Percentiles rank a stretch among this genome's conserved stretches.
phyloP scores from a whole-genome alignment of 2,113 vertebrate species.

The Panthera tigris region DNA sequence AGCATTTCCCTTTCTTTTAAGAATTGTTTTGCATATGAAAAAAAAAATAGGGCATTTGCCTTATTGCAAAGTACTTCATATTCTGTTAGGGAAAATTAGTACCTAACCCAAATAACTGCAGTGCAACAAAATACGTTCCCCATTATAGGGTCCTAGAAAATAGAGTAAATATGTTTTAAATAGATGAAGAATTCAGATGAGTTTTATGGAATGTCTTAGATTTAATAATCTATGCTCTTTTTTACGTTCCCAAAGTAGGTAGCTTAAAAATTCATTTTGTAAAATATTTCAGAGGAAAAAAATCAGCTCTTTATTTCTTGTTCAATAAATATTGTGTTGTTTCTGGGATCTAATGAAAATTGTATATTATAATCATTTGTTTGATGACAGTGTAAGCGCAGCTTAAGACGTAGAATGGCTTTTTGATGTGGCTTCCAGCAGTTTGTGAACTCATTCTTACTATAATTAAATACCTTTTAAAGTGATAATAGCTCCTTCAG shows the following conservation, averaged over 20 bases:
- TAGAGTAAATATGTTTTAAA: not conserved
- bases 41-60: not conserved
- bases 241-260: not conserved
- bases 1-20: not conserved
- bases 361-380: constrained; percentile 65
- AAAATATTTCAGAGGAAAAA: constrained; percentile 50
- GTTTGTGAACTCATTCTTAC: constrained; percentile 63
- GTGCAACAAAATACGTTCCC: not conserved
- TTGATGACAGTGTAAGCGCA: constrained; percentile 45
- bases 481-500: constrained; percentile 55
- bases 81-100: not conserved
- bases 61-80: not conserved
- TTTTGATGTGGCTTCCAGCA: constrained; percentile 74
- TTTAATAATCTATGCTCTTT: constrained; percentile 18
- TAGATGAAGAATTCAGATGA: not conserved
- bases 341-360: constrained; percentile 56
- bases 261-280: constrained; percentile 33
- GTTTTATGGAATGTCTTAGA: not conserved
- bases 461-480: constrained; percentile 77
- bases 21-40: not conserved
- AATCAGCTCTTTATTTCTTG: not conserved
- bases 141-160: not conserved
- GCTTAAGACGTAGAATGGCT: constrained; percentile 56
- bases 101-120: not conserved
- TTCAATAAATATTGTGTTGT: constrained; percentile 63